Conservation (phyloP, 2,797 vertebrate species). For the Parauchenoglanis punctatus region DNA sequence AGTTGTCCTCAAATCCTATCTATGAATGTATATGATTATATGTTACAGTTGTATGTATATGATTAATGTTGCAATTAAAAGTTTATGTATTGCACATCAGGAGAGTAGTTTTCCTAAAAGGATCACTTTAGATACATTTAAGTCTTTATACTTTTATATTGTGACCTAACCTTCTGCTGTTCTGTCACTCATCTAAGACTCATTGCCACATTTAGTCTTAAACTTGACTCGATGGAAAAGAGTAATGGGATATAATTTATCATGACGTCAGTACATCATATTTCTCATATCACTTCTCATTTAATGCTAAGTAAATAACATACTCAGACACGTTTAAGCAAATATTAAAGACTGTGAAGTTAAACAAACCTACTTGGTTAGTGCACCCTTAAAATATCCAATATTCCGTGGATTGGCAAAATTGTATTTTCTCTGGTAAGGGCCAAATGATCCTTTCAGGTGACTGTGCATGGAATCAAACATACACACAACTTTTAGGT, state of each 20-base stretch:
- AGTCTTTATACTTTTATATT: neutral
- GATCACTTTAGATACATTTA: neutral
- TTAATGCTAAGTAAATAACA: neutral
- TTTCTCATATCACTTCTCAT: neutral
- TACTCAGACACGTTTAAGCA: neutral
- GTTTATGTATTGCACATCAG: neutral
- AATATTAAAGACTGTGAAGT: neutral
- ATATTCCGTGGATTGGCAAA: constrained; percentile 78
- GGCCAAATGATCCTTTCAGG: constrained; percentile 73
- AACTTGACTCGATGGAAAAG: neutral
- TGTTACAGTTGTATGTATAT: no score
- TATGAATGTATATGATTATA: no score
- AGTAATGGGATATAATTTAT: neutral
- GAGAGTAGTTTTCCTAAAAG: neutral
- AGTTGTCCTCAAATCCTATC: neutral
- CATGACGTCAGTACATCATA: neutral
- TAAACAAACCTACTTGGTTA: constrained; percentile 69
- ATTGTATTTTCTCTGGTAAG: constrained; percentile 71
- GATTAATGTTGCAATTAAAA: neutral
- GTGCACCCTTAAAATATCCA: constrained; percentile 65
- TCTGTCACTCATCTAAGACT: neutral
- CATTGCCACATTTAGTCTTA: neutral
- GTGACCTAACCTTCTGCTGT: neutral
- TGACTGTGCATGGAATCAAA: constrained; percentile 57
- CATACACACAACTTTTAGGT: neutral